Evolutionary conservation across 1,140 invertebrate genomes (phyloP).

Genomic region (Drosophila varians): DNA sequence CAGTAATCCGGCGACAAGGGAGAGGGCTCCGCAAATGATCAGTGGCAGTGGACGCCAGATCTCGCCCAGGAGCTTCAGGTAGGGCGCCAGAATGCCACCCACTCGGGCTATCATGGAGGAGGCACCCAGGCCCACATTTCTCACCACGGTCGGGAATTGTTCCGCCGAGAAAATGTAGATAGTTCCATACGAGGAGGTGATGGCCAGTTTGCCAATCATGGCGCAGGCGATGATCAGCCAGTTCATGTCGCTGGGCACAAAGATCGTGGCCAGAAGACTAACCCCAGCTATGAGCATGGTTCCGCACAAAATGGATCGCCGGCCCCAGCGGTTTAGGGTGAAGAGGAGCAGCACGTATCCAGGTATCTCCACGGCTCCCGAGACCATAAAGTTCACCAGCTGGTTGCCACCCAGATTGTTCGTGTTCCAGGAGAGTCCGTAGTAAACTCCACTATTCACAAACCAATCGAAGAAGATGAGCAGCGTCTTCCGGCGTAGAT

Average conservation of each 20-base stretch:
- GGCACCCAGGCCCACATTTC: slow-evolving; percentile 91
- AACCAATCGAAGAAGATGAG: slow-evolving; percentile 93
- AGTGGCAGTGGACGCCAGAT: slow-evolving; percentile 89
- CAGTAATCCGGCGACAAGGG: slow-evolving; percentile 87
- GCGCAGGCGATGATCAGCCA: slow-evolving; percentile 89
- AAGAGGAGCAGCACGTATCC: slow-evolving; percentile 89
- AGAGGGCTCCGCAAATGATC: slow-evolving; percentile 89
- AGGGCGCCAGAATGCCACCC: slow-evolving; percentile 91
- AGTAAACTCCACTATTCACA: slow-evolving; percentile 91
- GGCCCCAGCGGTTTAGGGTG: slow-evolving; percentile 89
- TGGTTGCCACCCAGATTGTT: slow-evolving; percentile 90
- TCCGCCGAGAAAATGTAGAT: slow-evolving; percentile 93
- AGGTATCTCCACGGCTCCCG: slow-evolving; percentile 90
- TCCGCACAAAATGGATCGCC: slow-evolving; percentile 88
- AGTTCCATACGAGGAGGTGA: slow-evolving; percentile 91
- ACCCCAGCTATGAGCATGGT: slow-evolving; percentile 89
- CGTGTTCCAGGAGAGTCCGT: slow-evolving; percentile 92
- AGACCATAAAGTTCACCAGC: slow-evolving; percentile 91
- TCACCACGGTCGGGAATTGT: slow-evolving; percentile 92
- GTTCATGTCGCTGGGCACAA: slow-evolving; percentile 85
- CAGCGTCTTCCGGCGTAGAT: slow-evolving; percentile 88
- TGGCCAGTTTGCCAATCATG: slow-evolving; percentile 93
- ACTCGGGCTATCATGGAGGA: slow-evolving; percentile 91
- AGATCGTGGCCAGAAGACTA: slow-evolving; percentile 86
- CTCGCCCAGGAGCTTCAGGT: slow-evolving; percentile 88